These are phyloP conservation scores for Hydractinia symbiolongicarpus DNA, from an alignment of 30 jellyfish, hydroid and myxozoan genomes.

Conservation along the genomic window DNA sequence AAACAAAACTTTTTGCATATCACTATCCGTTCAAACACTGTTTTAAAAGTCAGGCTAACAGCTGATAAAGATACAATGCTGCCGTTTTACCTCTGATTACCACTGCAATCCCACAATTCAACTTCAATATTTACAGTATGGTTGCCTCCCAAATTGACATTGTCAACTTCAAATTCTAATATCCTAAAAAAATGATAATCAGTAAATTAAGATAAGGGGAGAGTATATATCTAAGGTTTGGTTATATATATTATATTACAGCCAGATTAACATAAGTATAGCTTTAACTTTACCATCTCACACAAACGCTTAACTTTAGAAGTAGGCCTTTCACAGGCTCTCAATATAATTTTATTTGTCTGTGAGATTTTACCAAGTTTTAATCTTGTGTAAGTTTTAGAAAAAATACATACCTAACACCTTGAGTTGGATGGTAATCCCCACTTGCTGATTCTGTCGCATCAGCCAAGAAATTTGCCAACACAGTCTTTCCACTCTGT, in stretches of 20 bases:
- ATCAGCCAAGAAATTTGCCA: slow-evolving; percentile 90
- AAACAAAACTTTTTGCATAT: no score
- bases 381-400: not conserved
- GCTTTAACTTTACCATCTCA: no score
- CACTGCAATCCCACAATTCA: slow-evolving; percentile 98
- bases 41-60: no score
- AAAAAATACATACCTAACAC: slow-evolving; percentile 65
- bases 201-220: no score
- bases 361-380: no score
- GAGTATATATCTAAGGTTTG: no score
- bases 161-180: slow-evolving; percentile 86
- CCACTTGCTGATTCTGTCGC: slow-evolving; percentile 95
- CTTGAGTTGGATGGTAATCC: slow-evolving; percentile 88
- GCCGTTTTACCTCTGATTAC: slow-evolving; percentile 54
- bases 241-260: no score
- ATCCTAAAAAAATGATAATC: slow-evolving; percentile 42
- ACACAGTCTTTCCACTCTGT: slow-evolving; percentile 84
- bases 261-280: not conserved
- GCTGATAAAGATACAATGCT: no score
- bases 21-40: no score
- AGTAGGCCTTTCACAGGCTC: no score
- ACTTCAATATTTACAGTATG: slow-evolving; percentile 75
- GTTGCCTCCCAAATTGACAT: slow-evolving; percentile 51
- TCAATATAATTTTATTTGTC: no score
- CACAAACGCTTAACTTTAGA: no score